Conservation (phyloP, 2,113 vertebrate species). For the Paralichthys olivaceus region DNA sequence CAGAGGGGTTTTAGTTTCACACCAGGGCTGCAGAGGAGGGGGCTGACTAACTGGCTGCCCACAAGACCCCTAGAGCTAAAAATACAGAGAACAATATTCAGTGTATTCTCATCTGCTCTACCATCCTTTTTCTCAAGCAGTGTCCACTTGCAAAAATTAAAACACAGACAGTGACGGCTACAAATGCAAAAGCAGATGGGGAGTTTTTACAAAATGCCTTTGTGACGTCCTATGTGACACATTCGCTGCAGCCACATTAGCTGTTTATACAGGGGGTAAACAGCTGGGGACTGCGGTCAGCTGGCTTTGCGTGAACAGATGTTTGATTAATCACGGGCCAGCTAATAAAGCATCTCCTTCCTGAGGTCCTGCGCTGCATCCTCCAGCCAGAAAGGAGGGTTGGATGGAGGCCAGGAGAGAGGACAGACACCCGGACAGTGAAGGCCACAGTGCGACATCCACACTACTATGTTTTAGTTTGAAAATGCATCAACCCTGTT, state of each 20-base stretch:
- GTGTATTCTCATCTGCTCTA: constrained; percentile 16
- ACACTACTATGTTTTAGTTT: neutral
- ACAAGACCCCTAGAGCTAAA: constrained; percentile 41
- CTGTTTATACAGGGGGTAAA: constrained; percentile 76
- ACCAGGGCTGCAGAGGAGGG: constrained; percentile 41
- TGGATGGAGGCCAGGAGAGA: constrained; percentile 67
- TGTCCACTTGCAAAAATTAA: constrained; percentile 40
- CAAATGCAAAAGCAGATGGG: constrained; percentile 20
- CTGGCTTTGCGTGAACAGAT: constrained; percentile 75
- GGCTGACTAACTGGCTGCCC: constrained; percentile 36
- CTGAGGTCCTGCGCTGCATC: constrained; percentile 62
- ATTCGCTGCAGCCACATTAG: constrained; percentile 64
- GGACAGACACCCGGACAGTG: constrained; percentile 59
- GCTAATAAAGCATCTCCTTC: constrained; percentile 76
- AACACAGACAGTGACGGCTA: neutral
- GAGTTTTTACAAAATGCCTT: constrained; percentile 26
- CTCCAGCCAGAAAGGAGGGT: constrained; percentile 50
- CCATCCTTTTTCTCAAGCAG: constrained; percentile 32
- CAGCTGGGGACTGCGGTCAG: constrained; percentile 76
- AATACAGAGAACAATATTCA: constrained; percentile 42
- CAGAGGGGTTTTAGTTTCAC: constrained; percentile 59
- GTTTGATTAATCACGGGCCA: constrained; percentile 78
- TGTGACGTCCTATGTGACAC: constrained; percentile 57
- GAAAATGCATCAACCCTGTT: too few relatives aligned
- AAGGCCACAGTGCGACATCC: constrained; percentile 47